Conservation (phyloP, 2,797 vertebrate species). For the Brachyalestes nurse region DNA sequence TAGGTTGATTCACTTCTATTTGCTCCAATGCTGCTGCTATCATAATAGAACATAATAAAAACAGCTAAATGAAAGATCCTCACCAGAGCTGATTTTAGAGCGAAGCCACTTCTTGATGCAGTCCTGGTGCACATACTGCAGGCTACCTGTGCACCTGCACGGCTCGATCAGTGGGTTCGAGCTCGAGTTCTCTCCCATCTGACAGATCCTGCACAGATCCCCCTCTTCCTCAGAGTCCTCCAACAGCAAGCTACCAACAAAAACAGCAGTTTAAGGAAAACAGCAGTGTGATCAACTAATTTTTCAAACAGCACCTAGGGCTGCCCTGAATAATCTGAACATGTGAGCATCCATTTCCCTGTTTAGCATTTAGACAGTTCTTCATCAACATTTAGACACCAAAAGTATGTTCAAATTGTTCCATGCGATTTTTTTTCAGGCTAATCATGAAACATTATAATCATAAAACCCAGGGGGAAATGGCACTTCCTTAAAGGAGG, state of each 20-base stretch:
- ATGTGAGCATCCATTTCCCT: no score
- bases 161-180: conserved; percentile 95
- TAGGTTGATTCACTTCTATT: not conserved
- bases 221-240: conserved; percentile 98
- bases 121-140: conserved; percentile 96
- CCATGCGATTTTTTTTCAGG: no score
- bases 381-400: no score
- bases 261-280: no score
- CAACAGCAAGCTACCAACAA: conserved; percentile 83
- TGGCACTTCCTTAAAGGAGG: no score
- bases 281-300: not conserved
- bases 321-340: no score
- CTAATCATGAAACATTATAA: no score
- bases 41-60: not conserved
- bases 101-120: conserved; percentile 98
- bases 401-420: no score
- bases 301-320: not conserved
- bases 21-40: not conserved
- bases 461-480: no score
- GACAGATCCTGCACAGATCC: conserved; percentile 96
- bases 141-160: conserved; percentile 92
- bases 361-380: no score
- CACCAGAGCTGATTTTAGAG: conserved; percentile 97
- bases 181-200: conserved; percentile 88
- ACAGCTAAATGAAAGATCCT: not conserved